Evolutionary conservation across 2,113 vertebrate genomes (phyloP).

Genomic region (Ailuropoda melanoleuca): DNA sequence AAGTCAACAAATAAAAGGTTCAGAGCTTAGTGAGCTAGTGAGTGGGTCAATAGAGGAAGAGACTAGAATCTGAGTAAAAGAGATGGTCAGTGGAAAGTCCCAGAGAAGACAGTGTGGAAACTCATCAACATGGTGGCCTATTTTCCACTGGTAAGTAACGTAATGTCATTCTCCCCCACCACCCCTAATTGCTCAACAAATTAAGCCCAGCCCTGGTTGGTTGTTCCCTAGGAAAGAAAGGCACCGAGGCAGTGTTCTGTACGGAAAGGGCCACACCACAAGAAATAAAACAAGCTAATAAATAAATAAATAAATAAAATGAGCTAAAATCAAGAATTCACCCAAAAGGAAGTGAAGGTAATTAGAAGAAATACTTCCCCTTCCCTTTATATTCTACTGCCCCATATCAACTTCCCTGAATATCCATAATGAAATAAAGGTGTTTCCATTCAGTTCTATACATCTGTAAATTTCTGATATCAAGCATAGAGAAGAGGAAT

Average conservation of each 20-base stretch:
- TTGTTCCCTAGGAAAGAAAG: not conserved
- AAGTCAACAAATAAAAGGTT: not conserved
- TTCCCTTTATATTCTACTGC: not conserved
- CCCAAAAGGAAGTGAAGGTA: not conserved
- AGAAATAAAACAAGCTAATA: not conserved
- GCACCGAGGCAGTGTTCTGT: not conserved
- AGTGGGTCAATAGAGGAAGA: not conserved
- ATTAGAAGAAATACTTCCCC: not conserved
- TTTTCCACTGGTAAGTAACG: not conserved
- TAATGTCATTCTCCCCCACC: not conserved
- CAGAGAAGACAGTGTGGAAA: not conserved
- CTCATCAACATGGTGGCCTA: not conserved
- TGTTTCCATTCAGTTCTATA: not conserved
- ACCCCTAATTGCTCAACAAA: not conserved
- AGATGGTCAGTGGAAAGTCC: not conserved
- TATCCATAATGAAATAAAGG: not conserved
- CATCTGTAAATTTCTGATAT: not conserved
- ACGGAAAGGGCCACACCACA: not conserved
- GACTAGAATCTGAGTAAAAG: not conserved
- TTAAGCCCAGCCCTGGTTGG: not conserved
- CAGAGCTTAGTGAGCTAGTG: not conserved
- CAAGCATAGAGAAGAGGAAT: not conserved
- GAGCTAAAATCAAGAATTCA: not conserved
- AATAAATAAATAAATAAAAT: not conserved
- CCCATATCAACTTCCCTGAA: not conserved